phyloP scores from a whole-genome alignment of 1,140 invertebrate species.

The Platorchestia sp. region DNA sequence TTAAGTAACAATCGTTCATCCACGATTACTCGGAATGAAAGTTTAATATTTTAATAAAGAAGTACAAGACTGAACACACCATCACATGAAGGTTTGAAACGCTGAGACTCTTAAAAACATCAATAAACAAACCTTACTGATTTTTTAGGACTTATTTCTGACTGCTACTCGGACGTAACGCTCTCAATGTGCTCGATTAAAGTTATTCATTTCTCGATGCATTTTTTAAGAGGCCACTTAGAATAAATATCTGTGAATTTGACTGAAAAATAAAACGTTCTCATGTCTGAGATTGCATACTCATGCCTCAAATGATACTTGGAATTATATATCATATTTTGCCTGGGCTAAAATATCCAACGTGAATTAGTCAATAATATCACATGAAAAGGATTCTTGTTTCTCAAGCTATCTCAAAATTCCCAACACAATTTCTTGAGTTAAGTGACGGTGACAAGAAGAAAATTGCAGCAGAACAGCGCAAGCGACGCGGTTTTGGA shows the following conservation, averaged over 20 bases:
- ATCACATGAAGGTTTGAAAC: too few relatives aligned
- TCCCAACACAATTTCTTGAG: neutral
- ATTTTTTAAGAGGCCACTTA: neutral
- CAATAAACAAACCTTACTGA: too few relatives aligned
- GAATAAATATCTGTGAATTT: neutral
- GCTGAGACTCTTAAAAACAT: too few relatives aligned
- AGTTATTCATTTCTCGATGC: too few relatives aligned
- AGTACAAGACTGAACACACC: too few relatives aligned
- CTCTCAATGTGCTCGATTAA: too few relatives aligned
- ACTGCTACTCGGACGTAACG: too few relatives aligned
- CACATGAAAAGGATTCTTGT: neutral
- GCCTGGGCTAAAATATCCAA: neutral
- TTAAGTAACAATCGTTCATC: too few relatives aligned
- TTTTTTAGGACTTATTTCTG: too few relatives aligned
- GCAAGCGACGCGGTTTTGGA: neutral
- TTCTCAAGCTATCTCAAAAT: neutral
- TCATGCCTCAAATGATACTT: neutral
- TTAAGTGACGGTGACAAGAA: neutral
- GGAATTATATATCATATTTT: neutral
- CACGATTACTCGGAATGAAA: too few relatives aligned
- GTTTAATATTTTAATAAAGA: too few relatives aligned
- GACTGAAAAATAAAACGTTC: neutral
- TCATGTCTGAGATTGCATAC: neutral
- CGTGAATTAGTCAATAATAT: neutral
- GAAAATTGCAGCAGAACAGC: neutral